These are phyloP conservation scores for Puffinus mauretanicus DNA, from an alignment of 2,113 vertebrate species.

Conservation along the genomic window DNA sequence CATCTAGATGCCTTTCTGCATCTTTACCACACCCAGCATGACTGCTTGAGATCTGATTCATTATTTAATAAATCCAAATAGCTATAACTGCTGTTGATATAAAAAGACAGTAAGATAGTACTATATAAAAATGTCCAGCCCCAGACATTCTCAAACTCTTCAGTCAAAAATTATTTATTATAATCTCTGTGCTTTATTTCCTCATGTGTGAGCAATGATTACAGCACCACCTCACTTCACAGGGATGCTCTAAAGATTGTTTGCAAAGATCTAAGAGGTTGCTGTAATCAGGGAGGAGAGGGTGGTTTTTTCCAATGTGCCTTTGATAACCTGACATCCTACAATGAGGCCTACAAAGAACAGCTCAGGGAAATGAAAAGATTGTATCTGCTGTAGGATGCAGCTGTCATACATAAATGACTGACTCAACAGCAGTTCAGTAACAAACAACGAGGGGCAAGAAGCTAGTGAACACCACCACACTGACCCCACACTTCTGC, in stretches of 20 bases:
- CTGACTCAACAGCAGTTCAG: neutral
- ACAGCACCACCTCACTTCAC: neutral
- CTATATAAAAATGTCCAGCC: neutral
- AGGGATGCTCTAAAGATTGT: neutral
- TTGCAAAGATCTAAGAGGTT: neutral
- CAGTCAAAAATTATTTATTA: neutral
- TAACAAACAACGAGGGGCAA: neutral
- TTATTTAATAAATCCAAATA: neutral
- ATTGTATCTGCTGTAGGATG: neutral
- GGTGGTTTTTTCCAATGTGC: neutral
- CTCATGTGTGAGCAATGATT: neutral
- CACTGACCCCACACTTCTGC: accelerated
- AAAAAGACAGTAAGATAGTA: neutral
- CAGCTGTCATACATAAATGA: neutral
- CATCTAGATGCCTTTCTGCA: neutral
- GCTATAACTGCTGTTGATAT: neutral
- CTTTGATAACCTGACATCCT: slow-evolving; percentile 28
- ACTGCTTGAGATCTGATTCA: neutral
- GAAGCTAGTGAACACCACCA: neutral
- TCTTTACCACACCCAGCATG: neutral
- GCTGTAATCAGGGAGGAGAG: neutral
- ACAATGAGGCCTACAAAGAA: neutral
- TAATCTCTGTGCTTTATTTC: neutral
- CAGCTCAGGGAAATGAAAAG: slow-evolving; percentile 18
- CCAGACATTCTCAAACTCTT: neutral